Percentiles rank a stretch among this genome's conserved stretches.
Evolutionary conservation across 2,113 vertebrate genomes (phyloP).

Genomic region (Rhinolophus sinicus): DNA sequence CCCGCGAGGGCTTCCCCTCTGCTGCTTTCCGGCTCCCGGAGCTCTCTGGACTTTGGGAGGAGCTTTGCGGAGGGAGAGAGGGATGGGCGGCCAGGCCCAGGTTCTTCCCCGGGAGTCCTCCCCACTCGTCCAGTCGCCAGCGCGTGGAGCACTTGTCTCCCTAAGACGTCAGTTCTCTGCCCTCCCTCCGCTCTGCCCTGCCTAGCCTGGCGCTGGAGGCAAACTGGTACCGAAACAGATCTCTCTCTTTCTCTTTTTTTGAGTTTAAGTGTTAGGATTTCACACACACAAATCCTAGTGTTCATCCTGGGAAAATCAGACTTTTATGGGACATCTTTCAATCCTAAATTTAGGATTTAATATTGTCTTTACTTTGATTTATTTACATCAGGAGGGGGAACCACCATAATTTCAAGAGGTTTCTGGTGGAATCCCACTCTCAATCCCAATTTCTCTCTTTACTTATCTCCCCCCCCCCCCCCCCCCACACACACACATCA

Average conservation of each 20-base stretch:
- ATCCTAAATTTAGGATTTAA: neutral
- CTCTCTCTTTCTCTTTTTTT: too few species aligned
- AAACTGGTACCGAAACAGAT: neutral
- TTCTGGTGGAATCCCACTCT: neutral
- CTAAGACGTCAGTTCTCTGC: rapidly evolving
- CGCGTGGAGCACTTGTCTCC: rapidly evolving
- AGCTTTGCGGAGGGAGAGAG: neutral
- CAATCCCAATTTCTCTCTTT: neutral
- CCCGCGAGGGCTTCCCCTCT: conserved; percentile 3
- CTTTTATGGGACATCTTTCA: neutral
- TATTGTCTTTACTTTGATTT: neutral
- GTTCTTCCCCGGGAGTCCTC: neutral
- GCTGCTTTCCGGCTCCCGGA: neutral
- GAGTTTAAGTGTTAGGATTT: neutral
- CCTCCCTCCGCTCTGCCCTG: neutral
- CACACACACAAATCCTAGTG: neutral
- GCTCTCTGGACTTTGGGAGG: neutral
- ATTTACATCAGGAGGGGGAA: neutral
- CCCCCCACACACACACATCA: neutral
- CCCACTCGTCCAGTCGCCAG: neutral
- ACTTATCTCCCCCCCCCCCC: neutral
- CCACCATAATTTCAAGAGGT: neutral
- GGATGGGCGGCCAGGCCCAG: neutral
- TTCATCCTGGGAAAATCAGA: neutral
- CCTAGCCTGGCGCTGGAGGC: neutral